A percentile compares a stretch with the other conserved stretches of the same genome.
phyloP scores from a whole-genome alignment of 2,113 vertebrate species.

The Speoplatyrhinus poulsoni region DNA sequence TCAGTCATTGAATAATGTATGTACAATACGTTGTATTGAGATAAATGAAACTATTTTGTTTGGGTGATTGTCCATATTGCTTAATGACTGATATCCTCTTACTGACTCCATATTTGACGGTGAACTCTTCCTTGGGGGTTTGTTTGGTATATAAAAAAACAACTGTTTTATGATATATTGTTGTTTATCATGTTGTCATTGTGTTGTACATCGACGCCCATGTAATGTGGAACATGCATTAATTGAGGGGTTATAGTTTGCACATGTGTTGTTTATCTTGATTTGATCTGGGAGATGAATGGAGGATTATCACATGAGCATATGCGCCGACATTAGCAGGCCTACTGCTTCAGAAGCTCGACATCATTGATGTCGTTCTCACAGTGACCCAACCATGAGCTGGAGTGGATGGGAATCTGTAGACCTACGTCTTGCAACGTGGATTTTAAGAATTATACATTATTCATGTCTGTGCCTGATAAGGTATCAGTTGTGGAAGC shows the following conservation, averaged over 20 bases:
- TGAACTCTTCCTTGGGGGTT: slow-evolving; percentile 68
- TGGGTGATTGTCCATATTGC: slow-evolving; percentile 5
- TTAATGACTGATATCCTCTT: slow-evolving; percentile 65
- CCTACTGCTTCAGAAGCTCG: slow-evolving; percentile 39
- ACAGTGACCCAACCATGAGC: slow-evolving; percentile 17
- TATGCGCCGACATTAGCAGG: slow-evolving; percentile 12
- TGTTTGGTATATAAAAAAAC: slow-evolving; percentile 83
- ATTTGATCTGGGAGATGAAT: slow-evolving; percentile 54
- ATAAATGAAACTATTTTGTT: slow-evolving; percentile 38
- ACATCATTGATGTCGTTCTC: slow-evolving; percentile 23
- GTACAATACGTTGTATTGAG: slow-evolving; percentile 41
- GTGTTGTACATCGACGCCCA: slow-evolving; percentile 81
- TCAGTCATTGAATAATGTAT: slow-evolving; percentile 51
- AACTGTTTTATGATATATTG: slow-evolving; percentile 69
- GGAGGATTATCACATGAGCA: slow-evolving; percentile 33
- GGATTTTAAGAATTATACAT: slow-evolving; percentile 24
- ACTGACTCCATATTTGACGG: slow-evolving; percentile 65
- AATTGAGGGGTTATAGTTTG: slow-evolving; percentile 72
- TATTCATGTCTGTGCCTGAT: slow-evolving; percentile 23
- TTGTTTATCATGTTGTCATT: slow-evolving; percentile 85
- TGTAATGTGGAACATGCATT: slow-evolving; percentile 70
- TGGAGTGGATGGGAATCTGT: slow-evolving; percentile 17
- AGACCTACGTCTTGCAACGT: background rate
- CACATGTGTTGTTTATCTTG: slow-evolving; percentile 60
- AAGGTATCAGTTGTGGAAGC: slow-evolving; percentile 45